Evolutionary conservation across 1,140 invertebrate genomes (phyloP).

Genomic region (Aphelinus atriplicis): DNA sequence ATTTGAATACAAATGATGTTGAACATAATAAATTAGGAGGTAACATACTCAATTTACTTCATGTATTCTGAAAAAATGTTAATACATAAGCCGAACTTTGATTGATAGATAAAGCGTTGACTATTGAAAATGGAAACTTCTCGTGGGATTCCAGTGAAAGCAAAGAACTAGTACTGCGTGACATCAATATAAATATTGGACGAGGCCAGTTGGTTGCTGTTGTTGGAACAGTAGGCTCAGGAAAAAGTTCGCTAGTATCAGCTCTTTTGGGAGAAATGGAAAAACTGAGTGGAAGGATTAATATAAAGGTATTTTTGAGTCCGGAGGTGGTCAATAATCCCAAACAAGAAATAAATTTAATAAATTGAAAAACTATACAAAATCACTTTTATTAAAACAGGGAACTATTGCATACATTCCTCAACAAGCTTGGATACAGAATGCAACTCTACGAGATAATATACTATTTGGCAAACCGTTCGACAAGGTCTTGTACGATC

Average conservation of each 20-base stretch:
- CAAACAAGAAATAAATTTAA: not conserved
- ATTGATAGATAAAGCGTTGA: conserved; percentile 73
- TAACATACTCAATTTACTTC: conserved; percentile 67
- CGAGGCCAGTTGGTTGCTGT: conserved; percentile 81
- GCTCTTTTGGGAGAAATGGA: conserved; percentile 92
- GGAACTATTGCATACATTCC: conserved; percentile 88
- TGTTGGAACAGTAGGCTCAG: conserved; percentile 88
- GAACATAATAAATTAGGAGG: conserved; percentile 79
- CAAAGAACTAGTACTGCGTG: conserved; percentile 71
- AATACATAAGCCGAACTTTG: conserved; percentile 32
- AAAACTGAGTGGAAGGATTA: conserved; percentile 80
- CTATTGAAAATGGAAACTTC: conserved; percentile 82
- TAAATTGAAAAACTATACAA: conserved; percentile 7
- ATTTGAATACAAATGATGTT: conserved; percentile 81
- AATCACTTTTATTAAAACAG: conserved; percentile 55
- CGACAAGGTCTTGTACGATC: conserved; percentile 80
- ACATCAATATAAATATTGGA: conserved; percentile 78
- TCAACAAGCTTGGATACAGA: conserved; percentile 96
- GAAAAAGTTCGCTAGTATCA: conserved; percentile 89
- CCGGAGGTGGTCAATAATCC: not conserved
- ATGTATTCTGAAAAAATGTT: conserved; percentile 27
- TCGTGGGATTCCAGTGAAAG: conserved; percentile 75
- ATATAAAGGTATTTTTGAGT: conserved; percentile 70
- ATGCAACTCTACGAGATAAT: conserved; percentile 87
- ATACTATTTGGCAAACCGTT: conserved; percentile 84